phyloP scores from a whole-genome alignment of 2,888 invertebrate species.

The Syrista parreyssii region DNA sequence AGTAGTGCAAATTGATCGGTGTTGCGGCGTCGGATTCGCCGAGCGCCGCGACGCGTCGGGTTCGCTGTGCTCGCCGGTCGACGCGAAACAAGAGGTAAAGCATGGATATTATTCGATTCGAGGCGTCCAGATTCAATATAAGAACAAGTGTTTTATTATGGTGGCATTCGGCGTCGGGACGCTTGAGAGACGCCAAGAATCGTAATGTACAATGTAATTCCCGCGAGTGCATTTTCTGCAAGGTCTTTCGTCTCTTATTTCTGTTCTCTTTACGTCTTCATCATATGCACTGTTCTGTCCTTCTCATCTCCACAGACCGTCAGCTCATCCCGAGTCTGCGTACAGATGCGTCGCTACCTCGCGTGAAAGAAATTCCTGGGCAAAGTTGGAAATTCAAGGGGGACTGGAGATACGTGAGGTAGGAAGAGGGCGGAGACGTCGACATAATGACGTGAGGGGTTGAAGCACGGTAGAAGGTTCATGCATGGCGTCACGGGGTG shows the following conservation, averaged over 20 bases:
- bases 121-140: background rate
- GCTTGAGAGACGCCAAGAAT: background rate
- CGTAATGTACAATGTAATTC: background rate
- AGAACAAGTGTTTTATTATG: background rate
- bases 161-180: background rate
- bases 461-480: background rate
- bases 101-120: background rate
- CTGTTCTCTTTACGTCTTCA: background rate
- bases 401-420: background rate
- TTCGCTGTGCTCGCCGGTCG: background rate
- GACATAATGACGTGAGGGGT: constrained; percentile 3
- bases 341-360: background rate
- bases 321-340: background rate
- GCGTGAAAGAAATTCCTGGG: background rate
- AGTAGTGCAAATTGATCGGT: background rate
- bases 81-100: background rate
- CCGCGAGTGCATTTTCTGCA: background rate
- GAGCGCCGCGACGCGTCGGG: background rate
- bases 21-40: background rate
- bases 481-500: background rate
- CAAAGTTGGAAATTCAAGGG: background rate
- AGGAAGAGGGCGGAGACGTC: background rate
- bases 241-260: background rate
- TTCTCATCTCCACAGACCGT: background rate
- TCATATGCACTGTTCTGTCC: background rate